phyloP scores from a whole-genome alignment of 2,888 invertebrate genomes.

The Heliconius sara region DNA sequence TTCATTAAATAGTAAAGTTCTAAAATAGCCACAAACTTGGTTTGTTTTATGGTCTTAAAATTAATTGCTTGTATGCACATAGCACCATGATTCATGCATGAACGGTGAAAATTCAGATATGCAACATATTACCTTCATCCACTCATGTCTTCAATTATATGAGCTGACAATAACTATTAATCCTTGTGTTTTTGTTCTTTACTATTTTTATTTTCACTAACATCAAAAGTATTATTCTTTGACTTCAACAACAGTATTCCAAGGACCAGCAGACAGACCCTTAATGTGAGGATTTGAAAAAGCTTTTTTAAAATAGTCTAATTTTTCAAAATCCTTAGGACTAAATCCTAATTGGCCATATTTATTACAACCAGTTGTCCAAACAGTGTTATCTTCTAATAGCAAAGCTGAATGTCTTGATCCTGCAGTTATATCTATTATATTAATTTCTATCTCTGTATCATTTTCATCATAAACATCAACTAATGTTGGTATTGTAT shows the following conservation, averaged over 20 bases:
- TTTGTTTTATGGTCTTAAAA: too few species aligned
- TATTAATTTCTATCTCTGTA: conserved; percentile 74
- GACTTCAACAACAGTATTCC: conserved; percentile 65
- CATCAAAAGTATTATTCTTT: neutral
- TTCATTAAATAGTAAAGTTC: too few species aligned
- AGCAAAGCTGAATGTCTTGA: conserved; percentile 89
- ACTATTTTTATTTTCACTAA: neutral
- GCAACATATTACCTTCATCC: too few species aligned
- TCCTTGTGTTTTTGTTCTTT: neutral
- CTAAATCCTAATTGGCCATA: conserved; percentile 89
- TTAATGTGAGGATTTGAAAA: conserved; percentile 55
- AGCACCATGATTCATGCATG: too few species aligned
- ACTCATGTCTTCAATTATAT: too few species aligned
- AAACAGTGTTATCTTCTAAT: conserved; percentile 87
- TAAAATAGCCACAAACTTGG: too few species aligned
- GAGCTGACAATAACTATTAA: too few species aligned
- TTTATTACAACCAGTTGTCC: conserved; percentile 92
- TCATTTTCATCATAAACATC: conserved; percentile 70
- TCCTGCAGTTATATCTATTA: conserved; percentile 89
- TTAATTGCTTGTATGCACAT: too few species aligned
- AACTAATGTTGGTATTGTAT: conserved; percentile 67
- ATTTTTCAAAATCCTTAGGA: conserved; percentile 56
- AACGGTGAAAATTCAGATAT: too few species aligned
- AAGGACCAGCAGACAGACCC: conserved; percentile 66
- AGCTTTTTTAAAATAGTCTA: conserved; percentile 63